Percentiles rank a stretch among this genome's conserved stretches.
Evolutionary conservation across 23 tunicate genomes (phyloP).

Genomic region (Phallusia fumigata): DNA sequence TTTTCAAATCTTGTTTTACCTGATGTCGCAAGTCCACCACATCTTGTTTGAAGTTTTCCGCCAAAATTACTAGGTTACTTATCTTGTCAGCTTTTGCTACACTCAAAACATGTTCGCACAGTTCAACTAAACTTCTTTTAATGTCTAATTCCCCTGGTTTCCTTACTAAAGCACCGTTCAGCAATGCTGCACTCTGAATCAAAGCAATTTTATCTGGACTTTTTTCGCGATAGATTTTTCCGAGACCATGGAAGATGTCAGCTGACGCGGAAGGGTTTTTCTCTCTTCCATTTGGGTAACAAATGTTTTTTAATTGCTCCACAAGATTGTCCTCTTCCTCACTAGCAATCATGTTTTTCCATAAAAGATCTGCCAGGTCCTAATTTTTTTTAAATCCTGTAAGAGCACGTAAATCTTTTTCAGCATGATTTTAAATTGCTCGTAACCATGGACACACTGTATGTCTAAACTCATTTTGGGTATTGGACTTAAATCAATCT

Average conservation of each 20-base stretch:
- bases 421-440: too few species aligned
- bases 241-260: background rate
- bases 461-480: too few species aligned
- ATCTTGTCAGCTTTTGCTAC: background rate
- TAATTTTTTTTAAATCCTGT: too few species aligned
- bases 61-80: background rate
- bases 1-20: background rate
- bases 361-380: too few species aligned
- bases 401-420: too few species aligned
- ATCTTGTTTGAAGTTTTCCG: background rate
- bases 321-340: slow-evolving; percentile 2
- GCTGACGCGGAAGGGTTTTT: background rate
- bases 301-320: background rate
- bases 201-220: background rate
- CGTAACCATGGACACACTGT: too few species aligned
- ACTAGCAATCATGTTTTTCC: background rate
- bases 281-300: slow-evolving; percentile 13
- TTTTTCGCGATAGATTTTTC: slow-evolving; percentile 4
- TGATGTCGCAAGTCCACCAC: background rate
- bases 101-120: background rate
- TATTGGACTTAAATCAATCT: too few species aligned
- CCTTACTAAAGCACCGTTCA: background rate
- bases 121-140: background rate
- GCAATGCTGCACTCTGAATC: background rate
- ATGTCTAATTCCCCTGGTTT: background rate